Percentiles rank a stretch among this genome's conserved stretches.
These are phyloP conservation scores for Drosophila sordidapex DNA, from an alignment of 2,888 invertebrate genomes.

Conservation along the genomic window DNA sequence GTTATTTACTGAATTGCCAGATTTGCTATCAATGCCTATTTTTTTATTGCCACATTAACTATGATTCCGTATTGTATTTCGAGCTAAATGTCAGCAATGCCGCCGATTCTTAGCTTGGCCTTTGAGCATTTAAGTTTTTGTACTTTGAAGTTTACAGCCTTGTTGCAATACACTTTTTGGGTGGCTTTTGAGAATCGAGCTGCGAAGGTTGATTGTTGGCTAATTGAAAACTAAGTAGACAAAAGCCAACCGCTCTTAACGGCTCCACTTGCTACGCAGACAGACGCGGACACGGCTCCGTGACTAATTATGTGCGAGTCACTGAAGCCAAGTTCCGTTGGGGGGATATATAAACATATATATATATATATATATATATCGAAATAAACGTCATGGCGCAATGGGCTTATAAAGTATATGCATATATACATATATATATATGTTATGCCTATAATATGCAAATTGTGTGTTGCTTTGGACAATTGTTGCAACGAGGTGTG, in stretches of 20 bases:
- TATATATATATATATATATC: slow-evolving; percentile 19
- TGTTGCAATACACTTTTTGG: slow-evolving; percentile 26
- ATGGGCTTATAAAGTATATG: slow-evolving; percentile 39
- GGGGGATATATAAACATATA: slow-evolving; percentile 22
- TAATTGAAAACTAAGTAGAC: slow-evolving; percentile 52
- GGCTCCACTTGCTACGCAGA: slow-evolving; percentile 24
- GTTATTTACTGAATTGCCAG: slow-evolving; percentile 49
- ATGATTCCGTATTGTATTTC: slow-evolving; percentile 27
- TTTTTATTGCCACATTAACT: slow-evolving; percentile 29
- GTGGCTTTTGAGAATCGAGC: slow-evolving; percentile 32
- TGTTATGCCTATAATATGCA: slow-evolving; percentile 52
- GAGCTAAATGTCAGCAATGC: slow-evolving; percentile 60
- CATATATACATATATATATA: slow-evolving; percentile 38
- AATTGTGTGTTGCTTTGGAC: slow-evolving; percentile 35
- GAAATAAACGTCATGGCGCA: slow-evolving; percentile 60
- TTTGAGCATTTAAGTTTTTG: slow-evolving; percentile 28
- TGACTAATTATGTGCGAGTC: slow-evolving; percentile 62
- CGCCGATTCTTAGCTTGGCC: slow-evolving; percentile 54
- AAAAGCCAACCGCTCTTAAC: slow-evolving; percentile 34
- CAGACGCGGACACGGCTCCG: slow-evolving; percentile 43
- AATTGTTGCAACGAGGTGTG: slow-evolving; percentile 48
- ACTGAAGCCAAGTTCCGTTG: slow-evolving; percentile 66
- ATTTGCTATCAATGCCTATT: slow-evolving; percentile 45
- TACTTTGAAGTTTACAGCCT: slow-evolving; percentile 36
- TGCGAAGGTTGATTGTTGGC: slow-evolving; percentile 50